Evolutionary conservation across 2,888 invertebrate species (phyloP).

Genomic region (Luperina nickerlii): DNA sequence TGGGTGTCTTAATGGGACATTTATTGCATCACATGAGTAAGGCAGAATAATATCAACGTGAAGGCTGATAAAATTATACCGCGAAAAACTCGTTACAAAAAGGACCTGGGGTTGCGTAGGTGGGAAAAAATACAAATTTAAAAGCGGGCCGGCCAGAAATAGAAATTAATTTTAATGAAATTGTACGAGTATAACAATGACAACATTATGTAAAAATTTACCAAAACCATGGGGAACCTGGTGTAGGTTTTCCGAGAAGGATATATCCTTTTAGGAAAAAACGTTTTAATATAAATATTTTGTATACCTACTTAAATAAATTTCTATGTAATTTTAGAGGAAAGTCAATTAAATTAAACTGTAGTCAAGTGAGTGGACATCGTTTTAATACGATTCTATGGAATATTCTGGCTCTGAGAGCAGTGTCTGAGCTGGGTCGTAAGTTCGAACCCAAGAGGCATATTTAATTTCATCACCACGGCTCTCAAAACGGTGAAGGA

Average conservation of each 20-base stretch:
- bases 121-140: constrained; percentile 31
- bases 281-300: neutral
- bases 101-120: constrained; percentile 18
- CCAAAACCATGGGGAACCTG: neutral
- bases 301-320: neutral
- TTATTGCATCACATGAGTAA: constrained; percentile 22
- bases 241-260: constrained; percentile 5
- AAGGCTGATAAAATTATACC: constrained; percentile 25
- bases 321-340: neutral
- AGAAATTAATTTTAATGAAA: constrained; percentile 27
- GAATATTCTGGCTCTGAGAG: too few relatives aligned
- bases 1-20: neutral
- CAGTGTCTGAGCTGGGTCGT: neutral
- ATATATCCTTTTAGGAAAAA: constrained; percentile 18
- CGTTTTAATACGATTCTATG: neutral
- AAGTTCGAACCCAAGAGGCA: neutral
- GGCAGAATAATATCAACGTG: neutral
- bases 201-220: constrained; percentile 28
- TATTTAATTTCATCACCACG: neutral
- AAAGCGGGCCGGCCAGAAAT: constrained; percentile 19
- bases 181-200: constrained; percentile 43
- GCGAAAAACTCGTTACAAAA: constrained; percentile 40
- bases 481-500: neutral
- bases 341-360: neutral
- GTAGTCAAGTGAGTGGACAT: neutral